Percentiles rank a stretch among this genome's conserved stretches.
These are phyloP conservation scores for Megaceryle alcyon DNA, from an alignment of 2,797 vertebrate species.

Conservation along the genomic window DNA sequence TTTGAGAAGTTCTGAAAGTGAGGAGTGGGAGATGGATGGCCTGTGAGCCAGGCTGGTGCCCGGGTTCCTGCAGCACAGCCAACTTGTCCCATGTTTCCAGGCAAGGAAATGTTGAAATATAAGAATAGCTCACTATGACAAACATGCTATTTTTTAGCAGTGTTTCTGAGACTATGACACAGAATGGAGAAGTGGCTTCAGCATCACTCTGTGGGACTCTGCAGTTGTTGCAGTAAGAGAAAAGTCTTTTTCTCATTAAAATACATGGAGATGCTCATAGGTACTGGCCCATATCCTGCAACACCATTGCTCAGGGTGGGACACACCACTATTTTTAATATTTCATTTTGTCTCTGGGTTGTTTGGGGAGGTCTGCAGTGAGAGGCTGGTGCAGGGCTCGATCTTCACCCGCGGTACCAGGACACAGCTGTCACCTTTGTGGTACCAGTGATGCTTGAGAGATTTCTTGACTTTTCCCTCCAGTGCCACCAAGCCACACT, in stretches of 20 bases:
- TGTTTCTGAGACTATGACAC: background rate
- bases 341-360: background rate
- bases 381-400: background rate
- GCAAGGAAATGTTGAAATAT: background rate
- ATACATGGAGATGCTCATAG: background rate
- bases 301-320: background rate
- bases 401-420: background rate
- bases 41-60: background rate
- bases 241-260: background rate
- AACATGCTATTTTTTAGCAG: background rate
- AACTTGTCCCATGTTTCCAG: background rate
- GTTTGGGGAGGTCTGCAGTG: background rate
- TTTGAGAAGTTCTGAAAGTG: constrained; percentile 29
- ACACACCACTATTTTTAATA: background rate
- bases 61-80: background rate
- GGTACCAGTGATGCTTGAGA: background rate
- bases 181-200: background rate
- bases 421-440: background rate
- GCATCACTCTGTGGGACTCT: background rate
- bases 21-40: constrained; percentile 53
- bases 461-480: background rate
- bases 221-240: background rate
- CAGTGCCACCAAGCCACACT: background rate
- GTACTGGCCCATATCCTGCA: background rate
- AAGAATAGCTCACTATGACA: background rate